Base-by-base conservation (phyloP, 2,797 vertebrate species). In the Benthosema pterotum region DNA sequence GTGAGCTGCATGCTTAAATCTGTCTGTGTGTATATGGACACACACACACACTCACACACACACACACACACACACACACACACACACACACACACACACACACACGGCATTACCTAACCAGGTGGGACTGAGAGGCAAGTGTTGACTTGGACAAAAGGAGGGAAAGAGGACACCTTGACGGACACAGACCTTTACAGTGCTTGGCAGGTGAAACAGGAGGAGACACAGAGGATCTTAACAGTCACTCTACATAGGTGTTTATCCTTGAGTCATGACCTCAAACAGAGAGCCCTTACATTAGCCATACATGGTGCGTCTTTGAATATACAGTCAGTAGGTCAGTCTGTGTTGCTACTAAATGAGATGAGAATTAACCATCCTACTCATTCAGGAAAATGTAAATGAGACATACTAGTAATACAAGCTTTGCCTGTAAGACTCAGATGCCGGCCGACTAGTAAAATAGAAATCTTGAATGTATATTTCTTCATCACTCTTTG, bases 71-170 rank as follows among this genome's bases (percentile, higher is more conserved):
- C 32, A 17, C 59, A 60, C 61, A 51, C 19, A 48, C 17, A 0
- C 57, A 22, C 46, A 52, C 56, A 60, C 57, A 46, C 58, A 63
- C 45, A 64, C 17, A 17, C 18, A 57, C 58, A 63, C 45, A 64
- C 17, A 17, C 18, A 57, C 51, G 56, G 59, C 51, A 65, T 79
- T 72, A 82, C 62, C 70, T 75, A 67, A 85, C 74, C 76, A 66
- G 78, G 66, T 59, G 57, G 69, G 32, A 82, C 75, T 78, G 72
- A 79, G 78, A 75, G 55, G 32, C 66, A 12, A 78, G 66, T 86
- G 77, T 83, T 78, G 17, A 49, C 38, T 42, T 46, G 15, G 57
- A 83, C 66, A 88, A 83, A n/a, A 83, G 60, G 65, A 66, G 57
- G 48, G 81, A 80, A 83, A 86, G 28, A 0, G 2, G 74, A 89